Base-by-base conservation (phyloP, 2,888 invertebrate genomes). In the Willowsia nigromaculata region DNA sequence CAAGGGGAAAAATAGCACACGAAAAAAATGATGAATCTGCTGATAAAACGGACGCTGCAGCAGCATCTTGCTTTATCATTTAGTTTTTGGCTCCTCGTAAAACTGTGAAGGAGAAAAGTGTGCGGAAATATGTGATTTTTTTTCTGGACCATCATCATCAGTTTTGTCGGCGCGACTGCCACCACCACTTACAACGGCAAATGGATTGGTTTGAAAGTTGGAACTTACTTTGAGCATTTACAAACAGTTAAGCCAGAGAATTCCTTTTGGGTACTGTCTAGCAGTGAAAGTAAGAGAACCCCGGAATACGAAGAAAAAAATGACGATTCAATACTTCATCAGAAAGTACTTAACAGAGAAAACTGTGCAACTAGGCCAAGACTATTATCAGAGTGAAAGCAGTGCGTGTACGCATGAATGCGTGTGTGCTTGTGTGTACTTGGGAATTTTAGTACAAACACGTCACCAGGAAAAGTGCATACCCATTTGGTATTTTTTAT, bases 41-140 rank as follows among this genome's bases (percentile, higher is more conserved):
- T 62, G 62, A 62, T 62, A 62, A 62, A 62, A 15, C 27, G 30
- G 33, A 62, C 33, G 62, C 33, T 62, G 33, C 18, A 18, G 18
- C 62, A 59, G 59, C 59, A 59, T 59, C 59, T 59, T 59, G 59
- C 59, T 59, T 59, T 59, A 59, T 59, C 59, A 59, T 59, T 59
- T 27, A 59, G 59, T 53, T 59, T 56, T 59, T 59, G 59, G 59
- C 59, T 59, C 59, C 59, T 59, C 62, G 15, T 62, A 62, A 30
- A 62, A 62, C 13, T 62, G 62, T 15, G 15, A 62, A 62, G 30
- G 33, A 62, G 5, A 62, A 59, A 27, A 59, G 27, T 59, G 27
- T 9, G n/a, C 59, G 59, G 59, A 59, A 59, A 27, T 59, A 25
- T 59, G 59, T 59, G 59, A 59, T 27, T 59, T 6, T 37, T 37